Conservation (phyloP, 2,113 vertebrate species). For the Burhinus oedicnemus region DNA sequence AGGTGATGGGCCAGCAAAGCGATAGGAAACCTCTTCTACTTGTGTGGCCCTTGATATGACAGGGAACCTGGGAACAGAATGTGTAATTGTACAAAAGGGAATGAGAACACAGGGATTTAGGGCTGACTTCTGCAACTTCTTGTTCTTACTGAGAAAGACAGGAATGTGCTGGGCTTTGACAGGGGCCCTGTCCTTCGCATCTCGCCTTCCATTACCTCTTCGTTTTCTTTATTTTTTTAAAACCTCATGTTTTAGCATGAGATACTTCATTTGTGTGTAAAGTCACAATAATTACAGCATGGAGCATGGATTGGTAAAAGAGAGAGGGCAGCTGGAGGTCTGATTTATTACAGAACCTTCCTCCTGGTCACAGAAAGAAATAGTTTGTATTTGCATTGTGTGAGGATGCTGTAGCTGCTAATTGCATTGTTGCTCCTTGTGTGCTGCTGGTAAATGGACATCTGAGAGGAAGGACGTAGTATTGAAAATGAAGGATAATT, state of each 20-base stretch:
- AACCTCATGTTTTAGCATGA: neutral
- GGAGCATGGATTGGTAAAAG: neutral
- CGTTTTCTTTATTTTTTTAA: neutral
- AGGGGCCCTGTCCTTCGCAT: neutral
- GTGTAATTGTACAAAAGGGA: neutral
- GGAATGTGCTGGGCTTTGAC: neutral
- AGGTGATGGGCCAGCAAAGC: neutral
- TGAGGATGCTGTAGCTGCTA: neutral
- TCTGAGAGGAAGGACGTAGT: neutral
- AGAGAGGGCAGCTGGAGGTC: neutral
- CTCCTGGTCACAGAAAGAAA: neutral
- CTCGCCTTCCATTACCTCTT: neutral
- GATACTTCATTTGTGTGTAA: neutral
- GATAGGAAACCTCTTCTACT: neutral
- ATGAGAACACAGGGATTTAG: neutral
- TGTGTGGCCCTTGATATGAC: neutral
- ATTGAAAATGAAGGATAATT: neutral
- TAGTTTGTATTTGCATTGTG: neutral
- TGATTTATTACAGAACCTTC: neutral
- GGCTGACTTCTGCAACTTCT: neutral
- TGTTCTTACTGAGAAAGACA: neutral
- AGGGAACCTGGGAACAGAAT: neutral
- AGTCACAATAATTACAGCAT: no score
- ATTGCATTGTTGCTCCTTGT: neutral
- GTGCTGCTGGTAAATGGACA: no score